Percentiles rank a stretch among this genome's conserved stretches.
These are phyloP conservation scores for Petrolisthes cinctipes DNA, from an alignment of 2,888 invertebrate species.

Conservation along the genomic window DNA sequence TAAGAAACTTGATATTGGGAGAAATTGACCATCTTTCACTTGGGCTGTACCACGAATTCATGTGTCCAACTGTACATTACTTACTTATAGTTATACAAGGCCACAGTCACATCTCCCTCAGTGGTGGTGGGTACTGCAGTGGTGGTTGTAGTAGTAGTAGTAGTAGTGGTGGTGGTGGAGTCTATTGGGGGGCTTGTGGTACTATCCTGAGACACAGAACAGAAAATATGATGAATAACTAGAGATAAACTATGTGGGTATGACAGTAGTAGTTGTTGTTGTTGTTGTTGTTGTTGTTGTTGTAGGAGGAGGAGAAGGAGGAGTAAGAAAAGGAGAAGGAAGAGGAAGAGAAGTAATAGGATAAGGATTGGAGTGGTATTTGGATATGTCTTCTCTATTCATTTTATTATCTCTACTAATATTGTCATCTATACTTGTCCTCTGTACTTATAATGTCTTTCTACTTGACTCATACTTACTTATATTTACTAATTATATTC, in stretches of 20 bases:
- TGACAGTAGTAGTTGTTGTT: not conserved
- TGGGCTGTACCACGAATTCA: too few relatives aligned
- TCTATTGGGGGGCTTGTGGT: not conserved
- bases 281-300: constrained; percentile 10
- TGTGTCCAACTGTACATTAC: not conserved
- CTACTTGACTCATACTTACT: too few relatives aligned
- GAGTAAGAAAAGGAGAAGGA: too few relatives aligned
- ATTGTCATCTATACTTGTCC: too few relatives aligned
- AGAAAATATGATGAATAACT: not conserved
- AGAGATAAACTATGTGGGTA: constrained; percentile 3
- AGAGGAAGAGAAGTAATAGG: too few relatives aligned
- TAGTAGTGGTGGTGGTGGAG: not conserved
- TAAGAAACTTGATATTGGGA: too few relatives aligned
- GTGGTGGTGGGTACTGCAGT: constrained; percentile 22
- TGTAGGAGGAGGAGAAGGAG: not conserved
- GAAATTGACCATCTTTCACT: too few relatives aligned
- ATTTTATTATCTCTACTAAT: too few relatives aligned
- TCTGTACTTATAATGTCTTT: too few relatives aligned
- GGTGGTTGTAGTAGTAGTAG: constrained; percentile 3
- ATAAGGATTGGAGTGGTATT: too few relatives aligned
- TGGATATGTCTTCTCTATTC: too few relatives aligned
- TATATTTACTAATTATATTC: too few relatives aligned
- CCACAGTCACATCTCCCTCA: constrained; percentile 45
- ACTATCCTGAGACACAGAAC: not conserved
- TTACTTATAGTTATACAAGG: constrained; percentile 49